Conservation (phyloP, 2,797 vertebrate species). For the Vultur gryphus region DNA sequence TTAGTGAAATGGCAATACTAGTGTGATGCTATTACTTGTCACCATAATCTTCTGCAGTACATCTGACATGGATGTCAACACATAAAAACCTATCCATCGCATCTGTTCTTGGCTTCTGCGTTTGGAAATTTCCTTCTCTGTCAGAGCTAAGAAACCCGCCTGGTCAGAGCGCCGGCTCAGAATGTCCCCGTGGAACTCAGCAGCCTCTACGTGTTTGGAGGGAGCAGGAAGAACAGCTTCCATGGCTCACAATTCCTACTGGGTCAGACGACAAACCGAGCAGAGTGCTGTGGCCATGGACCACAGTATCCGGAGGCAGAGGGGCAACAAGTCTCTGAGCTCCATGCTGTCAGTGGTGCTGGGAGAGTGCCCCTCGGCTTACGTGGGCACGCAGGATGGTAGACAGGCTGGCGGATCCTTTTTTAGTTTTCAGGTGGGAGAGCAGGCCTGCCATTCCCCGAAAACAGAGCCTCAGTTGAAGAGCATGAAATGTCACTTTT, state of each 20-base stretch:
- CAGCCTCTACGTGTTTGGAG: fast-evolving
- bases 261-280: fast-evolving
- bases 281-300: background rate
- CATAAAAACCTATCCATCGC: background rate
- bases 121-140: background rate
- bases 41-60: background rate
- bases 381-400: fast-evolving
- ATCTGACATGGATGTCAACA: background rate
- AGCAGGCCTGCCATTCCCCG: background rate
- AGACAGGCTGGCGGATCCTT: background rate
- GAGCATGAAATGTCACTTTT: background rate
- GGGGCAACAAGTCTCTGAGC: background rate
- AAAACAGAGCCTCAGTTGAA: background rate
- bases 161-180: fast-evolving
- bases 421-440: too few relatives aligned
- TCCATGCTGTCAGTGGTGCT: fast-evolving
- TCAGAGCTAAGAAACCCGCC: background rate
- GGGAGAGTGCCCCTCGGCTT: fast-evolving
- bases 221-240: background rate
- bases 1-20: background rate
- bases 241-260: fast-evolving
- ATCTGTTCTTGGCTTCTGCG: background rate
- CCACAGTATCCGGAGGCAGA: fast-evolving
- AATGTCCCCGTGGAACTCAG: fast-evolving
- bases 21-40: background rate